A percentile compares a stretch with the other conserved stretches of the same genome.
Evolutionary conservation across 1,140 invertebrate genomes (phyloP).

Genomic region (Calephelis virginiensis): DNA sequence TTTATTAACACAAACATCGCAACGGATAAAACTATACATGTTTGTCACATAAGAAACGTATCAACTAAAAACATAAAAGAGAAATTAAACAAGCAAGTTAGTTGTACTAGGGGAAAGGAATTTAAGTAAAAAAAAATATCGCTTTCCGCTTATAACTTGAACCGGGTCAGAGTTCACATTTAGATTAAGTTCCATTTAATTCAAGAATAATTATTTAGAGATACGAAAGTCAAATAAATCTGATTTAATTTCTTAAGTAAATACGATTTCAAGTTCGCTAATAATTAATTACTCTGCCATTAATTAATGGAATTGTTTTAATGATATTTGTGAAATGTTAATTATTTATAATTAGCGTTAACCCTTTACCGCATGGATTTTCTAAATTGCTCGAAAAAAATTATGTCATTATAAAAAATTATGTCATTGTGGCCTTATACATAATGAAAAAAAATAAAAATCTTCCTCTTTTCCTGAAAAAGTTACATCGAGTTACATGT

Average conservation of each 20-base stretch:
- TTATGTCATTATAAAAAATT: no score
- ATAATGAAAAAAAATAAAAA: no score
- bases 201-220: constrained; percentile 27
- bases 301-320: constrained; percentile 3
- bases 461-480: no score
- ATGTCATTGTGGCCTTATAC: no score
- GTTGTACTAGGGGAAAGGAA: no score
- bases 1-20: no score
- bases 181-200: constrained; percentile 37
- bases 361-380: not conserved
- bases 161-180: constrained; percentile 29
- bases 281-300: constrained; percentile 4
- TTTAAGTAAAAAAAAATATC: not conserved
- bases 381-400: no score
- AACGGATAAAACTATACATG: no score
- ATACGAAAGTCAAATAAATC: constrained; percentile 27
- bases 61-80: no score
- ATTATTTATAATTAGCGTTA: not conserved
- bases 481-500: no score
- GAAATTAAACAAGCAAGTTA: no score
- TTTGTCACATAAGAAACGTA: no score
- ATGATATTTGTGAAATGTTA: not conserved
- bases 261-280: constrained; percentile 12
- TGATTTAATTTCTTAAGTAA: constrained; percentile 31
- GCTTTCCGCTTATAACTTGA: constrained; percentile 25